These are phyloP conservation scores for Alosa sapidissima DNA, from an alignment of 2,797 vertebrate species.

Conservation along the genomic window DNA sequence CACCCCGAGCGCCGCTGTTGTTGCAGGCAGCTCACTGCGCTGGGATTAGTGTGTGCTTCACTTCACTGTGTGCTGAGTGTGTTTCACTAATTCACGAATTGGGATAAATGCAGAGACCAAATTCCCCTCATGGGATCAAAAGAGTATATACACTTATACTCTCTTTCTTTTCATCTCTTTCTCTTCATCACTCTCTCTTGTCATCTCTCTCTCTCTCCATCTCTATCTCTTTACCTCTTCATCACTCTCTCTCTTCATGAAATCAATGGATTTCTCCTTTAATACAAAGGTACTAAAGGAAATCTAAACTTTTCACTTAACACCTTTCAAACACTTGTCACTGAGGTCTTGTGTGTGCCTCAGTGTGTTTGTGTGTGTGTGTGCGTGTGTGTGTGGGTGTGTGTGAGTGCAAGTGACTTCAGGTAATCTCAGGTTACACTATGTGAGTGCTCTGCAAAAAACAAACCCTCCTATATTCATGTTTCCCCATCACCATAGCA, in stretches of 20 bases:
- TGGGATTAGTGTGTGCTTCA: too few species aligned
- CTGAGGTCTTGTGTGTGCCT: not conserved
- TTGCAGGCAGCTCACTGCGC: too few species aligned
- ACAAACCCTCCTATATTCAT: not conserved
- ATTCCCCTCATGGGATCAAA: too few species aligned
- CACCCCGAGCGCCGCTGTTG: too few species aligned
- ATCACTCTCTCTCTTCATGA: too few species aligned
- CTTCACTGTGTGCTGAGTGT: too few species aligned
- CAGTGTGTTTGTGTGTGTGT: not conserved
- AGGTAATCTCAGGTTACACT: not conserved
- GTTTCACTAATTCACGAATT: too few species aligned
- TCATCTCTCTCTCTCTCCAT: not conserved
- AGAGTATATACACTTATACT: too few species aligned
- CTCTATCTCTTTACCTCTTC: not conserved
- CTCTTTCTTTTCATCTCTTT: not conserved
- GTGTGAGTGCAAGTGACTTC: not conserved
- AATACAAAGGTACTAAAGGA: too few species aligned
- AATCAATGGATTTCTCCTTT: too few species aligned
- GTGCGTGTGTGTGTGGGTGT: constrained; percentile 1
- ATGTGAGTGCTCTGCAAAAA: not conserved
- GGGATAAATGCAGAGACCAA: too few species aligned
- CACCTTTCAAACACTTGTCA: not conserved
- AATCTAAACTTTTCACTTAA: not conserved
- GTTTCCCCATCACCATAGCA: not conserved
- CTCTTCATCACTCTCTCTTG: constrained; percentile 1